These are phyloP conservation scores for Mus caroli DNA, from an alignment of 2,797 vertebrate species.

Conservation along the genomic window DNA sequence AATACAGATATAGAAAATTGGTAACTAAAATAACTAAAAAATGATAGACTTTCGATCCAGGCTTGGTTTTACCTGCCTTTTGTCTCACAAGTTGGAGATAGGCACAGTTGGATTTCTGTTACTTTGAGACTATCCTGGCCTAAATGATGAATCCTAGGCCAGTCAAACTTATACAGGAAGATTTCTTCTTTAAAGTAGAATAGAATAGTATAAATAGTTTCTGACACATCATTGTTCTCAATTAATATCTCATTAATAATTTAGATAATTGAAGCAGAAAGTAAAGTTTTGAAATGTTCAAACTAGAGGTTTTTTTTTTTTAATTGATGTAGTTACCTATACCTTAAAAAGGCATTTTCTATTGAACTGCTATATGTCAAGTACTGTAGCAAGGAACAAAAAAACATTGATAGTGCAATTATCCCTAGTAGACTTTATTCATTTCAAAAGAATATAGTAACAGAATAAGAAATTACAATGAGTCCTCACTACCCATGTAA, in stretches of 20 bases:
- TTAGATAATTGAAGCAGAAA: slow-evolving; percentile 15
- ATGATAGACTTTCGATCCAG: background rate
- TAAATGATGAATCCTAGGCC: background rate
- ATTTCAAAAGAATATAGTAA: background rate
- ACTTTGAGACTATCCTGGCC: background rate
- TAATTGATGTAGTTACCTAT: background rate
- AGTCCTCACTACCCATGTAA: background rate
- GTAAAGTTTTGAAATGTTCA: background rate
- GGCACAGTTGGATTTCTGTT: background rate
- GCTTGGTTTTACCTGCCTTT: background rate
- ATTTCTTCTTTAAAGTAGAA: background rate
- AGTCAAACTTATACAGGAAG: background rate
- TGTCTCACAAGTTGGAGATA: background rate
- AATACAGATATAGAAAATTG: background rate
- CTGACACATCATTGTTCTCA: background rate
- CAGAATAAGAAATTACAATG: background rate
- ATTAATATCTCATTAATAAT: background rate
- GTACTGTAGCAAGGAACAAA: background rate
- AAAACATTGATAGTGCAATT: background rate
- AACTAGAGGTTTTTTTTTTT: background rate
- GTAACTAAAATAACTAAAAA: background rate
- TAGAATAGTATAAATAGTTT: background rate
- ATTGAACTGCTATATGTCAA: background rate
- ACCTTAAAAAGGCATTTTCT: background rate
- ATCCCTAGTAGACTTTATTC: background rate